These are phyloP conservation scores for Cairina moschata DNA, from an alignment of 2,113 vertebrate species.

Conservation along the genomic window DNA sequence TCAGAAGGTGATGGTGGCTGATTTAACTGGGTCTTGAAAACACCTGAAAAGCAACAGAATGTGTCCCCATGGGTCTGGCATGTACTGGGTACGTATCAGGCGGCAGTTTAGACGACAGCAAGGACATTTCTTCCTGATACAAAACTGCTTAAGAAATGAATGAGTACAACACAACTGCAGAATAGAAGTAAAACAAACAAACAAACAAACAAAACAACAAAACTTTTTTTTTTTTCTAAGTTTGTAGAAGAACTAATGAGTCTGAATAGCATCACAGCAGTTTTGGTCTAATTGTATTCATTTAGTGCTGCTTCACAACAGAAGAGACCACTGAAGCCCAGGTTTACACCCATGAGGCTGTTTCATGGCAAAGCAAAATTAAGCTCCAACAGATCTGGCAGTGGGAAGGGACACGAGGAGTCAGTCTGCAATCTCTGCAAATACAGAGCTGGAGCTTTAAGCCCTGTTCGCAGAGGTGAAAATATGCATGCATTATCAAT, in stretches of 20 bases:
- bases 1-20: neutral
- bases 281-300: neutral
- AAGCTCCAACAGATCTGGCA: neutral
- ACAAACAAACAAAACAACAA: no score
- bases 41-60: neutral
- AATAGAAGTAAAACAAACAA: no score
- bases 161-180: neutral
- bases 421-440: neutral
- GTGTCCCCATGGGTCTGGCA: neutral
- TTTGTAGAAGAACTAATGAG: neutral
- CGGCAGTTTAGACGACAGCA: neutral
- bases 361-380: neutral
- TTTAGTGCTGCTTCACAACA: neutral
- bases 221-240: neutral
- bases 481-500: neutral
- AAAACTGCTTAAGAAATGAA: neutral
- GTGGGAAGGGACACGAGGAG: rapidly evolving
- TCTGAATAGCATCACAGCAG: neutral
- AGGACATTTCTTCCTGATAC: neutral
- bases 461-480: neutral
- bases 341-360: neutral
- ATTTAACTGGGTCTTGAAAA: neutral
- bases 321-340: neutral
- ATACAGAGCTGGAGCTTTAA: neutral
- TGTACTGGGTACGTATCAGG: neutral